Evolutionary conservation across 2,888 invertebrate genomes (phyloP), one percentile per base, ranked within the genome.

Genomic region (Caenorhabditis afra): DNA sequence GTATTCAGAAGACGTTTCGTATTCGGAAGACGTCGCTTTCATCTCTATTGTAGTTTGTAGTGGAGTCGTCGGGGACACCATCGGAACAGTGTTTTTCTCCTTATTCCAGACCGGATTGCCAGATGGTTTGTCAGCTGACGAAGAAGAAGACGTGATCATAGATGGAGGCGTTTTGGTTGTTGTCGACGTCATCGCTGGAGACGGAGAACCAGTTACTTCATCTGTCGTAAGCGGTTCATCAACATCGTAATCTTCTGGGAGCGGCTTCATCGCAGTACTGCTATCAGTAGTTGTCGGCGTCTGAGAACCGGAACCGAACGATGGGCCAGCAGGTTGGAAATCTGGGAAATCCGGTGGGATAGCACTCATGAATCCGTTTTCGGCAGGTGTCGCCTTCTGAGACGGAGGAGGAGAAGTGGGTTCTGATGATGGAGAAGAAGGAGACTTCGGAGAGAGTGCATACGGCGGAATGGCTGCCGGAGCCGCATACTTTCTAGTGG

Each of bases 311-410:
- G 71, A 71, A 29, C 71, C 71, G 23, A 71, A 71, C 12, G 71
- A 62, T 37, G 55, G 16, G 18, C 37, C 62, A 29, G 57, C 47
- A 10, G 45, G 37, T 14, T 14, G 7, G 11, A 55, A 45, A 8
- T 57, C 55, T 3, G 49, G 39, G 29, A 71, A 71, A 18, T 61
- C 55, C 23, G 71, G 71, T 41, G 71, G 71, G 39, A 62, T 14
- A 3, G 71, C 62, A 22, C 57, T 71, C 71, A 71, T 62, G 29
- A 71, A 71, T 29, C 71, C 71, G 35, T 50, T 71, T 49, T 71
- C 71, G 0, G 62, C 62, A 20, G 47, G 14, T 2, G 59, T 59
- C 2, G 57, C 12, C n/a, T 39, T 18, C 16, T 22, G 7, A 14
- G 58, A 37, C 14, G 44, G 66, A 14, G 50, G 50, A 12, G 65